Evolutionary conservation across 2,113 vertebrate genomes (phyloP).

Genomic region (Nerophis ophidion): DNA sequence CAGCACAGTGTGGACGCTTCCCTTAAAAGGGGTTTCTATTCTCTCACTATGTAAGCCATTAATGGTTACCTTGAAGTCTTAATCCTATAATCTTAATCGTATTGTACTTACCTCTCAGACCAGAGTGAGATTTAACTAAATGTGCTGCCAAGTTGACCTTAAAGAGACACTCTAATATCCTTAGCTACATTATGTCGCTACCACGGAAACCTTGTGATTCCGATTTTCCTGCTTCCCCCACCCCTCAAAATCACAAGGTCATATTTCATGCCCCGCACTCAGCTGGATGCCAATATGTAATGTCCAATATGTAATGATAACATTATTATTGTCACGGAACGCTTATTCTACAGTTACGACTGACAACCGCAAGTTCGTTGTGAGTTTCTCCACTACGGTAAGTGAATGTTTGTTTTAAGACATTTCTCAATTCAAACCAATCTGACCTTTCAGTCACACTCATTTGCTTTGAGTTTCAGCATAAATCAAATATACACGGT

Average conservation of each 20-base stretch:
- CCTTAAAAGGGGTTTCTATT: no score
- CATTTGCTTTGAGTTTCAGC: neutral
- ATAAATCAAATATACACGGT: neutral
- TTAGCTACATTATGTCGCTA: constrained; percentile 3
- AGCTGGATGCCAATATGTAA: neutral
- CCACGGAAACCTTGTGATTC: neutral
- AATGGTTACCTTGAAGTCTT: neutral
- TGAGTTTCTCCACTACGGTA: neutral
- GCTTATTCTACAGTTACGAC: constrained; percentile 2
- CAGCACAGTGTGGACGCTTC: no score
- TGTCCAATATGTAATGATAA: neutral
- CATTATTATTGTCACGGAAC: constrained; percentile 1
- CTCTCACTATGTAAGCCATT: neutral
- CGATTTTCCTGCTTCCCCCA: neutral
- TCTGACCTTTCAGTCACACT: neutral
- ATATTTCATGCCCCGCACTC: neutral
- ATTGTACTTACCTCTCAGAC: constrained; percentile 6
- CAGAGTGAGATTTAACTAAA: neutral
- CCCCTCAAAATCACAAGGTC: neutral
- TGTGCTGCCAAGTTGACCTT: neutral
- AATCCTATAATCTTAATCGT: constrained; percentile 4
- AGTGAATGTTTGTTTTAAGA: neutral
- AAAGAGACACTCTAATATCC: neutral
- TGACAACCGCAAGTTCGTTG: neutral
- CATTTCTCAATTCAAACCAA: neutral